Percentiles rank a stretch among this genome's conserved stretches.
Evolutionary conservation across 1,140 invertebrate genomes (phyloP).

Genomic region (Nymphalis io): DNA sequence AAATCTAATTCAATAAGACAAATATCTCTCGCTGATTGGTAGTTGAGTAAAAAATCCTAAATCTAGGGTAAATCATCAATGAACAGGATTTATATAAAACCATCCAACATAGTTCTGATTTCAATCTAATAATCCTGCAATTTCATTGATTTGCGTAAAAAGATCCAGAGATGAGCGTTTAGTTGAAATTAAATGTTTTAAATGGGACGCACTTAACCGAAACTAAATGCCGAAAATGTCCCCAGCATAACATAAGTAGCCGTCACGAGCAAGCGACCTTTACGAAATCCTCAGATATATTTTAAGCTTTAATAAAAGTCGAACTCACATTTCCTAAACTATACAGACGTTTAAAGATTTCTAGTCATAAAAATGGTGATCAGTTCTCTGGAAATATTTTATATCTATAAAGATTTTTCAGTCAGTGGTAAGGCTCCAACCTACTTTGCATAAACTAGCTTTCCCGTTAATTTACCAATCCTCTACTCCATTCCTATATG

Average conservation of each 20-base stretch:
- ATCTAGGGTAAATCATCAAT: no score
- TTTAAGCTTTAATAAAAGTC: background rate
- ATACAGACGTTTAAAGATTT: background rate
- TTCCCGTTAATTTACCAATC: no score
- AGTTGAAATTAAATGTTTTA: background rate
- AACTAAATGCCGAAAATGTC: background rate
- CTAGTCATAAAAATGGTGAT: no score
- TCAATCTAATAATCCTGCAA: no score
- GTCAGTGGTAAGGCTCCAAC: no score
- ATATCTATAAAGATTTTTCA: background rate
- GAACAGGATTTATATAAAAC: no score
- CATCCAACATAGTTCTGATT: no score
- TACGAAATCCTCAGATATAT: background rate
- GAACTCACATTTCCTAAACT: constrained; percentile 1
- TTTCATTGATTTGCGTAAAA: background rate
- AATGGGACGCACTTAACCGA: background rate
- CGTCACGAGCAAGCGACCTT: background rate
- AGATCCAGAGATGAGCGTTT: background rate
- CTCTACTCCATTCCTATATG: no score
- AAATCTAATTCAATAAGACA: no score
- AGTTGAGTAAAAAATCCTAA: no score
- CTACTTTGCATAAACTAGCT: no score
- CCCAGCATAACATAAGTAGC: background rate
- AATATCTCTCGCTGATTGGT: no score
- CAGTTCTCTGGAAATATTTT: background rate